Percentiles rank a stretch among this genome's conserved stretches.
Evolutionary conservation across 1,140 invertebrate genomes (phyloP).

Genomic region (Eubasilissa regina): DNA sequence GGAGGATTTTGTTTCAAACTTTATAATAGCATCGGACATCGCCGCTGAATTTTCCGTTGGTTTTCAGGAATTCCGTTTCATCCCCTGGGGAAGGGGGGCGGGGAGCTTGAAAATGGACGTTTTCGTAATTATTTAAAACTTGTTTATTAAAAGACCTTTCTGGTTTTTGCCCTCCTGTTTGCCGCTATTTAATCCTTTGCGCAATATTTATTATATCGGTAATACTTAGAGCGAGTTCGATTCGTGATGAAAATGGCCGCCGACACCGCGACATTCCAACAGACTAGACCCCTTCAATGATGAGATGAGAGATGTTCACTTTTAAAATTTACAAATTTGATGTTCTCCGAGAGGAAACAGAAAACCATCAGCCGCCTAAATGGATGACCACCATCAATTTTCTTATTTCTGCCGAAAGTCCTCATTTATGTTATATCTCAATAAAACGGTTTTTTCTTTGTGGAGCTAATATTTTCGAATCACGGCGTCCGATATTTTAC

Average conservation of each 20-base stretch:
- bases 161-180: slow-evolving; percentile 17
- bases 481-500: slow-evolving; percentile 31
- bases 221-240: slow-evolving; percentile 1
- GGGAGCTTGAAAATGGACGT: slow-evolving; percentile 35
- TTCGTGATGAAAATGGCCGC: not conserved
- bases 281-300: no score
- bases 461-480: slow-evolving; percentile 4
- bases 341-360: not conserved
- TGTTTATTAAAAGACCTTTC: slow-evolving; percentile 39
- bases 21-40: slow-evolving; percentile 33
- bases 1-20: slow-evolving; percentile 26
- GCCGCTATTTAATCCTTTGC: not conserved
- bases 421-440: slow-evolving; percentile 22
- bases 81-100: no score
- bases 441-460: slow-evolving; percentile 14
- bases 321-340: no score
- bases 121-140: slow-evolving; percentile 36
- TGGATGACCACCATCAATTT: not conserved
- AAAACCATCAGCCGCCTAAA: not conserved
- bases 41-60: slow-evolving; percentile 8
- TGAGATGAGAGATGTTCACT: no score
- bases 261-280: no score
- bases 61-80: slow-evolving; percentile 27
- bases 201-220: slow-evolving; percentile 22
- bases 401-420: not conserved